A percentile compares a stretch with the other conserved stretches of the same genome.
phyloP scores from a whole-genome alignment of 2,888 invertebrate species.

The Deroplatys truncata region DNA sequence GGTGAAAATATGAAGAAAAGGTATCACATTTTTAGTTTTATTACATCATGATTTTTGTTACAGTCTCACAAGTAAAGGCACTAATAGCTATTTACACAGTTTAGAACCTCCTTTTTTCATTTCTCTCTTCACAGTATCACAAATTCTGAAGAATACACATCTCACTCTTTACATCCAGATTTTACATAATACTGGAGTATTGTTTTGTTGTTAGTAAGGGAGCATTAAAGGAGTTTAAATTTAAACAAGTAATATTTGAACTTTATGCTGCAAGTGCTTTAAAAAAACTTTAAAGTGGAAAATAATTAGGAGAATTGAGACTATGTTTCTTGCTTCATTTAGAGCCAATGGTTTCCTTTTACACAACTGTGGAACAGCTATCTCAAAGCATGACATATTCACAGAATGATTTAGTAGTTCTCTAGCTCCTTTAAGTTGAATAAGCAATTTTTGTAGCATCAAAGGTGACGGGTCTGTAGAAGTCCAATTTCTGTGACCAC shows the following conservation, averaged over 20 bases:
- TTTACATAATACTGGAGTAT: background rate
- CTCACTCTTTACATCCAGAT: background rate
- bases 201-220: background rate
- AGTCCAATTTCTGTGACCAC: conserved; percentile 66
- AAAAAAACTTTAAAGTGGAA: background rate
- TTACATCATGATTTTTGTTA: background rate
- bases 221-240: background rate
- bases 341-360: background rate
- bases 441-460: conserved; percentile 16
- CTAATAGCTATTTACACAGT: background rate
- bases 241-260: background rate
- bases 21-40: background rate
- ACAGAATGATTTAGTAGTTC: background rate
- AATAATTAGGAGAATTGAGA: background rate
- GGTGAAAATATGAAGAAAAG: background rate
- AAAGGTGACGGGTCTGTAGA: conserved; percentile 70
- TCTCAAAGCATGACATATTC: background rate
- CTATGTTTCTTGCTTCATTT: background rate
- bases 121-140: background rate
- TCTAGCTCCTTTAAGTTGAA: background rate
- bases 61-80: background rate
- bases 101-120: background rate
- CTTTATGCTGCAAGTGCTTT: background rate
- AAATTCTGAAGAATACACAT: background rate
- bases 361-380: background rate